phyloP scores from a whole-genome alignment of 2,888 invertebrate species.

The Sipha maydis region DNA sequence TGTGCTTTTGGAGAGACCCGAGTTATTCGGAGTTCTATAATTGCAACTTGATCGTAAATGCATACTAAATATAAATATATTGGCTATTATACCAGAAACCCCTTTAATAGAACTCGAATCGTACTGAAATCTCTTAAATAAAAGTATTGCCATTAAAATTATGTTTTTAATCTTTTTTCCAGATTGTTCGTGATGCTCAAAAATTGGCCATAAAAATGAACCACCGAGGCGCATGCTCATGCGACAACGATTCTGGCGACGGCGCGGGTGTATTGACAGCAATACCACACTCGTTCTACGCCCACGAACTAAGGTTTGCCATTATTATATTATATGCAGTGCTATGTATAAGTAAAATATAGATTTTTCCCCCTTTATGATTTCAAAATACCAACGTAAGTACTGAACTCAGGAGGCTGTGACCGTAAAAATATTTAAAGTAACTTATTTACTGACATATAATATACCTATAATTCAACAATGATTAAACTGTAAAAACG shows the following conservation, averaged over 20 bases:
- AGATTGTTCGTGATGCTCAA: constrained; percentile 97
- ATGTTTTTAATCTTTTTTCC: constrained; percentile 65
- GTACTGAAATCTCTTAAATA: not conserved
- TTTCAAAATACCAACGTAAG: not conserved
- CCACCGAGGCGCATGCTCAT: constrained; percentile 98
- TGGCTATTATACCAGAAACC: not conserved
- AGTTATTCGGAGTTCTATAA: too few relatives aligned
- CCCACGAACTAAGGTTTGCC: constrained; percentile 79
- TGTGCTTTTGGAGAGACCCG: too few relatives aligned
- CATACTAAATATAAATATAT: too few relatives aligned
- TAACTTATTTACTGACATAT: not conserved
- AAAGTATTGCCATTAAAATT: not conserved
- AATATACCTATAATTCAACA: not conserved
- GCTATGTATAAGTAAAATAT: not conserved
- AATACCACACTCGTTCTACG: constrained; percentile 95
- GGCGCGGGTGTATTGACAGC: constrained; percentile 97
- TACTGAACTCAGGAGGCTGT: not conserved
- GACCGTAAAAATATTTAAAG: not conserved
- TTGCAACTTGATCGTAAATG: too few relatives aligned
- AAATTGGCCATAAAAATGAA: constrained; percentile 96
- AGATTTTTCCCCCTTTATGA: not conserved
- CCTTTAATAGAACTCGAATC: not conserved
- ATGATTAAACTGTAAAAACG: not conserved
- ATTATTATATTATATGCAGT: not conserved
- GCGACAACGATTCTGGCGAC: constrained; percentile 99